Evolutionary conservation across 2,888 invertebrate species (phyloP), one percentile per base, ranked within the genome.

Genomic region (Trachelus iudaicus): DNA sequence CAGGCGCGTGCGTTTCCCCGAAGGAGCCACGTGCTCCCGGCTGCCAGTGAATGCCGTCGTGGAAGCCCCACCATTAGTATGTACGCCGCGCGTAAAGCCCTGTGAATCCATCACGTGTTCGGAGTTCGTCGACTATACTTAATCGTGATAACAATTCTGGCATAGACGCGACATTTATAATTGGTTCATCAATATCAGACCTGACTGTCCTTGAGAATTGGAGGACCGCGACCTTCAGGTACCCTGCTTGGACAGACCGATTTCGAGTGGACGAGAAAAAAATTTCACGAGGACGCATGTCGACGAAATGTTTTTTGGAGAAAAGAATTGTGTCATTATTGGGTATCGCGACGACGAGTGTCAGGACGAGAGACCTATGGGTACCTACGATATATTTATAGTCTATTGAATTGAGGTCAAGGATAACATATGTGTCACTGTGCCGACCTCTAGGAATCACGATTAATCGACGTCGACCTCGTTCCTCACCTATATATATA

Each of bases 1-100:
- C 2, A 56, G 56, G 82, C 85, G 85, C 86, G 83, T 84, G 84
- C 80, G 81, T 80, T 79, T 80, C 73, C 79, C 74, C 74, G 76
- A 81, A 81, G 76, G 78, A 79, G 83, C 84, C 86, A 86, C 87
- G 86, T 85, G 87, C 84, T 81, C 35, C 15, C 77, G 83, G 83
- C 81, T 80, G 69, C 75, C 79, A 80, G 83, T 83, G 84, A 86
- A 83, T 85, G 85, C 77, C 79, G 78, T 78, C 80, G 75, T 78
- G 80, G 79, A 81, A 81, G 80, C 76, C 78, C 69, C 75, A 31
- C 75, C 77, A 69, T 78, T 80, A 34, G 77, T 76, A 73, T 69
- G 80, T 73, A 78, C 35, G 75, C 73, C 23, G 69, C 73, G 73
- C 76, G 73, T 73, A 76, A 78, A 78, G 35, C 56, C 56, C 56